Evolutionary conservation across 2,888 invertebrate genomes (phyloP), one percentile per base, ranked within the genome.

Genomic region (Palloptera scutellata): DNA sequence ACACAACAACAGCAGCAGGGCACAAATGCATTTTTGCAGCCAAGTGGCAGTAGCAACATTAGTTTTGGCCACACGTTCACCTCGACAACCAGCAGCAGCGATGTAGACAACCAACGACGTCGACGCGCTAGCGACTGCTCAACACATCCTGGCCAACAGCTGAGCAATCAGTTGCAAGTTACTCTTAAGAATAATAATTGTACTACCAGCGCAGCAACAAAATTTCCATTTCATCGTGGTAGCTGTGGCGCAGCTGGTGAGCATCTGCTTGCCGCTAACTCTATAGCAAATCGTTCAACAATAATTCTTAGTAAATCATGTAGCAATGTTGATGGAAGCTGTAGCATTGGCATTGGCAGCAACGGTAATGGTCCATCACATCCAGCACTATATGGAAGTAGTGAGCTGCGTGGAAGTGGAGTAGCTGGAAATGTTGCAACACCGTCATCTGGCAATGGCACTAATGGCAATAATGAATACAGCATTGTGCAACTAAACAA

Each of bases 401-500:
- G 78, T 17, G 81, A 81, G 58, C 74, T 77, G 63, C 77, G 78
- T 1, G 70, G 69, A 17, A 68, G 63, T 58, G 68, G 71, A 48
- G 65, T 68, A 0, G 69, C 62, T 15, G 68, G 65, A 41, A 67
- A 70, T 53, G 76, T 74, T 4, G 69, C 72, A 4, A 73, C 73
- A 20, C 67, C 68, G 2, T 60, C 74, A 30, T 70, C 70, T 11
- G 70, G 65, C 48, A 67, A 64, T 53, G 68, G 68, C 43, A 68
- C 69, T 30, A 81, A 82, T 72, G 82, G 82, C 71, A 83, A 82
- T 69, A 81, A 81, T 73, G 84, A 84, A 76, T 83, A 81, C 73
- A 84, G 82, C 76, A 81, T 84, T 70, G 77, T 84, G 40, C 84
- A 85, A 70, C 75, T 85, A 71, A 83, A 84, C 71, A 85, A 84